Base-by-base conservation (phyloP, 2,888 invertebrate species). In the Coenonympha arcania region DNA sequence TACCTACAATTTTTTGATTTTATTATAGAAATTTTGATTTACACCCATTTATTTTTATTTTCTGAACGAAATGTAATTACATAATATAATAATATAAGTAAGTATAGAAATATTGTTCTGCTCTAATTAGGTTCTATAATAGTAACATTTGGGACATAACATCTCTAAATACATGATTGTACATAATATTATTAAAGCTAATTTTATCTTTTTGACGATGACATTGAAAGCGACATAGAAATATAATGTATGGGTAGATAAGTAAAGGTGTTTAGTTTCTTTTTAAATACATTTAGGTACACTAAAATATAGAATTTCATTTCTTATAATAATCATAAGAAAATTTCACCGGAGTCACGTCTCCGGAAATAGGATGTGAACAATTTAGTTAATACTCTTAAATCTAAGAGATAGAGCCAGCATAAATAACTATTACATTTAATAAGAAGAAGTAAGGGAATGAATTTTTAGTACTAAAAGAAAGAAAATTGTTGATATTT, bases 311-410 rank as follows among this genome's bases (percentile, higher is more conserved):
- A 74, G 68, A 64, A 61, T 55, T 62, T 66, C 67, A 59, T 70
- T 73, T 73, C 83, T 83, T 83, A 84, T 62, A 73, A 71, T 85
- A 84, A 83, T 85, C 85, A 85, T 85, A 85, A 85, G 85, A 85
- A 80, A 83, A 79, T 76, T 71, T 72, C 68, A 67, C 61, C 58
- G 73, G 71, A 73, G 72, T 61, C 33, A 43, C 37, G 42, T 48
- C 54, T 48, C 56, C 50, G 62, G 66, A 31, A 31, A 58, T 60
- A 64, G 63, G 58, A 51, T 60, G 64, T 66, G 64, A 68, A 68
- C 64, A 64, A 63, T 61, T 60, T 59, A 54, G 22, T 24, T 15
- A 36, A 40, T 6, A 44, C 20, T 16, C 24, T 11, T 19, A 28
- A 44, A 33, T 6, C 6, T 20, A 31, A 16, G 3, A 45, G 8